Evolutionary conservation across 2,888 invertebrate species (phyloP), one percentile per base, ranked within the genome.

Genomic region (Leptinotarsa haldemani): DNA sequence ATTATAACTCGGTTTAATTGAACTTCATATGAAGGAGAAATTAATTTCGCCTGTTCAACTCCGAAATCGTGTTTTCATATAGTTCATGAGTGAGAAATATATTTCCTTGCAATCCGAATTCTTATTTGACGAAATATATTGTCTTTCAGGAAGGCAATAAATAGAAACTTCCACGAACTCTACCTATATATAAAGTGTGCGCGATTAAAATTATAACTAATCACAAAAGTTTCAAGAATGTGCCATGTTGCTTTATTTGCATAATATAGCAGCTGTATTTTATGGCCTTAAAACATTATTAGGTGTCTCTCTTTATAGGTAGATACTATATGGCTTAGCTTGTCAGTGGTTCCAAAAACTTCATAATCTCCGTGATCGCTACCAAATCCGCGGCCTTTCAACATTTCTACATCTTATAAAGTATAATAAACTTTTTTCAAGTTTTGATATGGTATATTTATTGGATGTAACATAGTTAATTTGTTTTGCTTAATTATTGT

Each of bases 261-360:
- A 82, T 82, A 80, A 80, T 74, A 77, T 81, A 82, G 79, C 84
- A 81, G 81, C 83, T 84, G 84, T 82, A 82, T 80, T 83, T 84
- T 84, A 84, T 81, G 82, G 81, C 82, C 81, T 80, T 81, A 58
- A 70, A 82, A 79, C 81, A 80, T 82, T 82, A 84, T 84, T 83
- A 83, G 83, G 81, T 83, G 83, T 84, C 82, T 80, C 79, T 81
- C 66, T 65, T 73, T 69, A 69, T 78, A 74, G 70, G 66, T 72
- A 74, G 48, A 66, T 67, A 67, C 48, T 67, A 47, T 53, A 30
- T 53, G 30, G 40, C 40, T 67, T n/a, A 15, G 53, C 53, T 13
- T 56, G 66, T 53, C 66, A 71, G 71, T 30, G 65, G 71, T 66
- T 66, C 71, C 48, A 53, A 65, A 71, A 53, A 67, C 53, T 40